These are phyloP conservation scores for Colossoma macropomum DNA, from an alignment of 2,113 vertebrate species.

Conservation along the genomic window DNA sequence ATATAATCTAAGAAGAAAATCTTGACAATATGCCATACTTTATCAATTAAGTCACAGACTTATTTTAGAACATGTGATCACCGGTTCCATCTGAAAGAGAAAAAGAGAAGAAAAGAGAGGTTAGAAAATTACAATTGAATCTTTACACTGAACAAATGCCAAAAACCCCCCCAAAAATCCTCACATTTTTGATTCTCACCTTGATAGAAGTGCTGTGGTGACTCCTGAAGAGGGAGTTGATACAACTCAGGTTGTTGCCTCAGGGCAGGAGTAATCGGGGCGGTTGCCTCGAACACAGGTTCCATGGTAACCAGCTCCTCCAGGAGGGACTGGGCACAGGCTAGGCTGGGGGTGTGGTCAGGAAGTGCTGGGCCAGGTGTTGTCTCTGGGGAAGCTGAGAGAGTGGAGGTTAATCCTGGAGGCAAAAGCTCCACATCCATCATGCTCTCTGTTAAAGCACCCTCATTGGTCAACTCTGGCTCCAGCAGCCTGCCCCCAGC, in stretches of 20 bases:
- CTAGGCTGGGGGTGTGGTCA: conserved; percentile 71
- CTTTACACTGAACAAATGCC: neutral
- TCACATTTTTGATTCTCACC: conserved; percentile 63
- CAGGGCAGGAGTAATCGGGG: conserved; percentile 79
- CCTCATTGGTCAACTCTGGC: conserved; percentile 32
- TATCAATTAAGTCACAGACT: conserved; percentile 79
- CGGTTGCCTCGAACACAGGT: conserved; percentile 83
- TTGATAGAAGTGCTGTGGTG: conserved; percentile 79
- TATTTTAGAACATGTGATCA: conserved; percentile 78
- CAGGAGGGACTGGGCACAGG: conserved; percentile 79
- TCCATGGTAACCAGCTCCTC: conserved; percentile 83
- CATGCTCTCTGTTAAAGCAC: conserved; percentile 17
- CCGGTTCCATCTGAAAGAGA: conserved; percentile 71
- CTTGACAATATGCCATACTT: conserved; percentile 81
- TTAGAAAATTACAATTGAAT: conserved; percentile 17
- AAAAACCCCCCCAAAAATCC: neutral
- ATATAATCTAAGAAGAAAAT: conserved; percentile 58
- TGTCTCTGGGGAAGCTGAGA: conserved; percentile 42
- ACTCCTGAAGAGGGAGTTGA: conserved; percentile 82
- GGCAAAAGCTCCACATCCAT: conserved; percentile 46
- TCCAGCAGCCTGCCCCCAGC: conserved; percentile 61
- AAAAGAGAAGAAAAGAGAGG: conserved; percentile 28
- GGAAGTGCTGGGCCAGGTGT: conserved; percentile 53
- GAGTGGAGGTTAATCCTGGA: conserved; percentile 5
- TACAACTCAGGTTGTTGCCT: conserved; percentile 85